A percentile compares a stretch with the other conserved stretches of the same genome.
Conservation (phyloP, 1,140 invertebrate species). For the Drosophila burlai region DNA sequence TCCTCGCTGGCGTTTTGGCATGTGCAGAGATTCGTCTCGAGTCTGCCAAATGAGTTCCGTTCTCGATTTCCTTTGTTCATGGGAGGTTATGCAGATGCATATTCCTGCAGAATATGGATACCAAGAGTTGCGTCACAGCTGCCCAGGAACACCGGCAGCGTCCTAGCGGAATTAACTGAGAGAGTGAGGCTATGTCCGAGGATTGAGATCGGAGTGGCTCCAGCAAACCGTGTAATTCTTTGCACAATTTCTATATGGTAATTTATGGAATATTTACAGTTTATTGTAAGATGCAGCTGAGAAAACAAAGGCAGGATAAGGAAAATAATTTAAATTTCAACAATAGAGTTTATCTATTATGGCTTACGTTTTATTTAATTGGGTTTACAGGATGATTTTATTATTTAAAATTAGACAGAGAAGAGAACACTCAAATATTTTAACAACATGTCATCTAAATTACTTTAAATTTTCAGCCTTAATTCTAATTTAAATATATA, state of each 20-base stretch:
- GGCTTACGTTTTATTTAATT: neutral
- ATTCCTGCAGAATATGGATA: slow-evolving; percentile 28
- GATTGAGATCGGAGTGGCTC: slow-evolving; percentile 6
- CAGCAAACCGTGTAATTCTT: neutral
- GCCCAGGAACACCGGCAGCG: slow-evolving; percentile 24
- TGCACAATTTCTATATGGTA: neutral
- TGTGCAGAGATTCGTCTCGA: slow-evolving; percentile 65
- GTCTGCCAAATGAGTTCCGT: slow-evolving; percentile 61
- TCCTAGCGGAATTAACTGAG: slow-evolving; percentile 14
- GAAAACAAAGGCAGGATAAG: neutral
- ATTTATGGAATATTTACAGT: neutral
- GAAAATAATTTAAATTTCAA: neutral
- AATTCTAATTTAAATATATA: neutral
- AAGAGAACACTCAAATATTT: neutral
- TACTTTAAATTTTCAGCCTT: neutral
- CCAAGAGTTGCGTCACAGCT: slow-evolving; percentile 66
- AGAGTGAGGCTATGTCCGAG: slow-evolving; percentile 1
- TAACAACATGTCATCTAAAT: neutral
- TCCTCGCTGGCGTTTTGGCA: slow-evolving; percentile 69
- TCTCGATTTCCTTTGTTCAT: slow-evolving; percentile 18
- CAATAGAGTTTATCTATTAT: neutral
- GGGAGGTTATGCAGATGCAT: slow-evolving; percentile 54
- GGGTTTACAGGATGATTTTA: fast-evolving
- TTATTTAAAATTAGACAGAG: neutral
- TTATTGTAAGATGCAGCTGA: neutral